phyloP scores from a whole-genome alignment of 1,140 invertebrate species.

The Parasteatoda tepidariorum region DNA sequence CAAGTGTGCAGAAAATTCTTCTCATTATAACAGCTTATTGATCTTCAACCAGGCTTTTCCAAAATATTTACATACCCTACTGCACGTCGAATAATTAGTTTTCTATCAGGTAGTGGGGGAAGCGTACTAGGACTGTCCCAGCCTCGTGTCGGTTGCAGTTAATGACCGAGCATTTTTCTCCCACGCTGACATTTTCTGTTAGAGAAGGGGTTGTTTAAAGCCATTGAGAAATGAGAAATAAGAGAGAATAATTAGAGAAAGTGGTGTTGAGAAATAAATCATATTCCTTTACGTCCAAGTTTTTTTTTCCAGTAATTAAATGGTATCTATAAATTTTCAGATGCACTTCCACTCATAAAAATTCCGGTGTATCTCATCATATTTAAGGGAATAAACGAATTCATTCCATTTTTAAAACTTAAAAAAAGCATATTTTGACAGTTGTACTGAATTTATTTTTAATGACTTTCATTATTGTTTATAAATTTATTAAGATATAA shows the following conservation, averaged over 20 bases:
- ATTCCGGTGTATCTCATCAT: no score
- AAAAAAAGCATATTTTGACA: no score
- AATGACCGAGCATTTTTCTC: conserved; percentile 29
- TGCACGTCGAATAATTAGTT: conserved; percentile 24
- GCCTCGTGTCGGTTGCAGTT: conserved; percentile 1
- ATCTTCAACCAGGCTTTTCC: neutral
- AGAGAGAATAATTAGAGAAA: neutral
- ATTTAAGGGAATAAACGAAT: no score
- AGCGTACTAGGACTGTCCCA: conserved; percentile 5
- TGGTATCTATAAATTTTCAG: no score
- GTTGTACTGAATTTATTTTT: no score
- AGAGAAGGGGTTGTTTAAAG: neutral
- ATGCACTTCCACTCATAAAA: no score
- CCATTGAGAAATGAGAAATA: neutral
- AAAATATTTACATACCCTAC: neutral
- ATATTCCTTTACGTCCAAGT: no score
- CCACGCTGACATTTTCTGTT: neutral
- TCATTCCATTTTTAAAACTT: no score
- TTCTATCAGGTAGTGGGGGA: conserved; percentile 27
- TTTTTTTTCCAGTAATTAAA: no score
- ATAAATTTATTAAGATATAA: no score
- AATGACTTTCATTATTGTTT: no score
- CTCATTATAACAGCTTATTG: conserved; percentile 29
- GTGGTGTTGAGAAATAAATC: neutral
- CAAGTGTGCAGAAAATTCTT: neutral